A percentile compares a stretch with the other conserved stretches of the same genome.
Conservation (phyloP, 2,797 vertebrate species). For the Cetoscarus ocellatus region DNA sequence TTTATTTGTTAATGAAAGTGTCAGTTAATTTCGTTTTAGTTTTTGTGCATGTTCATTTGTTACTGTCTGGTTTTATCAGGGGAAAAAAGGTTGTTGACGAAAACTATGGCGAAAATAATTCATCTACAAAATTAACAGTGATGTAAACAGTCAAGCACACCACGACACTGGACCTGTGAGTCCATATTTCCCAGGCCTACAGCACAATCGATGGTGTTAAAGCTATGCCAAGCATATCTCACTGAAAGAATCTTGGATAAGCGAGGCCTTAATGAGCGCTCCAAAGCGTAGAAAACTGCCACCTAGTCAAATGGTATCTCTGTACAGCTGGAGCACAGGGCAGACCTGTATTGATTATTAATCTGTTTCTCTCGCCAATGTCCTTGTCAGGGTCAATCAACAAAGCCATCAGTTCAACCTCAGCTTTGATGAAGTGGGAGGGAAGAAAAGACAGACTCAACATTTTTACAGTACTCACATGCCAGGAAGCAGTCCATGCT, state of each 20-base stretch:
- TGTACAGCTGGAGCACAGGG: conserved; percentile 22
- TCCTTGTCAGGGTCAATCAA: conserved; percentile 23
- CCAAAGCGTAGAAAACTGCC: conserved; percentile 16
- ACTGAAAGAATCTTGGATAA: conserved; percentile 19
- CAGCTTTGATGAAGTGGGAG: conserved; percentile 11
- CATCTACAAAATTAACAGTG: no score
- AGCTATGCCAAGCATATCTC: background rate
- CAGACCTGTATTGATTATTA: conserved; percentile 34
- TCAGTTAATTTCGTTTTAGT: no score
- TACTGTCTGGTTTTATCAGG: no score
- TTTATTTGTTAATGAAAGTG: no score
- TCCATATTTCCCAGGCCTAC: no score
- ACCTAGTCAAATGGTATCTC: conserved; percentile 19
- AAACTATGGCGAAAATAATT: no score
- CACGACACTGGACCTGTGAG: no score
- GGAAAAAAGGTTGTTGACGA: no score
- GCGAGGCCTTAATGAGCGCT: conserved; percentile 20
- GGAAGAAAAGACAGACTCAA: conserved; percentile 5
- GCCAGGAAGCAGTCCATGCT: conserved; percentile 97
- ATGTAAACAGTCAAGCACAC: no score
- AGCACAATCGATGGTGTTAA: background rate
- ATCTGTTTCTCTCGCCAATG: conserved; percentile 4
- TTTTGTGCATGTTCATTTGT: no score
- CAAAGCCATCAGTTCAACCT: conserved; percentile 20
- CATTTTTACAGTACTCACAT: conserved; percentile 87